phyloP scores from a whole-genome alignment of 2,888 invertebrate species.

The Podabrus alpinus region DNA sequence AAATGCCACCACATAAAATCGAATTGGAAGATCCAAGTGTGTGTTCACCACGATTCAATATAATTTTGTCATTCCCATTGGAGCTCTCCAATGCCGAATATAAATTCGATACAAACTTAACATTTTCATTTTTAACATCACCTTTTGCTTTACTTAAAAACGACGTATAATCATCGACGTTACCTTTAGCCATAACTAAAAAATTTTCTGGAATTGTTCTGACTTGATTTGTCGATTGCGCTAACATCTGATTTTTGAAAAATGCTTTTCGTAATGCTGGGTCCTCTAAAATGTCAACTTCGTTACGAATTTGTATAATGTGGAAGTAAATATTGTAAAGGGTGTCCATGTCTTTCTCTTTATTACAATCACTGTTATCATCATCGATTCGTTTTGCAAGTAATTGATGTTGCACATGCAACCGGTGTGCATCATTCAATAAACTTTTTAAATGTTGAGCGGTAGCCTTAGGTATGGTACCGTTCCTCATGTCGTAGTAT shows the following conservation, averaged over 20 bases:
- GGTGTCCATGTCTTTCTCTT: slow-evolving; percentile 46
- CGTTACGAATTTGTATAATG: slow-evolving; percentile 61
- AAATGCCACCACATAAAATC: slow-evolving; percentile 58
- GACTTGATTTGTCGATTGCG: slow-evolving; percentile 14
- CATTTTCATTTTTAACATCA: slow-evolving; percentile 48
- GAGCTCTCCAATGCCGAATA: slow-evolving; percentile 53
- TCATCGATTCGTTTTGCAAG: slow-evolving; percentile 54
- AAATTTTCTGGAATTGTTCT: slow-evolving; percentile 43
- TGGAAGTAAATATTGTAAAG: slow-evolving; percentile 62
- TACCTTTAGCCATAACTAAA: slow-evolving; percentile 58
- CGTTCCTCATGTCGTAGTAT: slow-evolving; percentile 63
- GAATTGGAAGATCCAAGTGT: slow-evolving; percentile 58
- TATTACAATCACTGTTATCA: slow-evolving; percentile 48
- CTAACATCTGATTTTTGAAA: slow-evolving; percentile 41
- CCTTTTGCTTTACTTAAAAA: slow-evolving; percentile 55
- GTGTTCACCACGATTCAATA: slow-evolving; percentile 59
- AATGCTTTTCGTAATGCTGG: slow-evolving; percentile 60
- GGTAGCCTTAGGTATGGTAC: slow-evolving; percentile 57
- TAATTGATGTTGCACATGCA: slow-evolving; percentile 57
- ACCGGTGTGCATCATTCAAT: slow-evolving; percentile 60
- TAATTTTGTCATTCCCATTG: slow-evolving; percentile 56
- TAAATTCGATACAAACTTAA: slow-evolving; percentile 55
- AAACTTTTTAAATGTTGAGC: slow-evolving; percentile 60
- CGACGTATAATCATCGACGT: slow-evolving; percentile 55
- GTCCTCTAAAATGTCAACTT: slow-evolving; percentile 65